Evolutionary conservation across 2,797 vertebrate genomes (phyloP).

Genomic region (Gouania willdenowi): DNA sequence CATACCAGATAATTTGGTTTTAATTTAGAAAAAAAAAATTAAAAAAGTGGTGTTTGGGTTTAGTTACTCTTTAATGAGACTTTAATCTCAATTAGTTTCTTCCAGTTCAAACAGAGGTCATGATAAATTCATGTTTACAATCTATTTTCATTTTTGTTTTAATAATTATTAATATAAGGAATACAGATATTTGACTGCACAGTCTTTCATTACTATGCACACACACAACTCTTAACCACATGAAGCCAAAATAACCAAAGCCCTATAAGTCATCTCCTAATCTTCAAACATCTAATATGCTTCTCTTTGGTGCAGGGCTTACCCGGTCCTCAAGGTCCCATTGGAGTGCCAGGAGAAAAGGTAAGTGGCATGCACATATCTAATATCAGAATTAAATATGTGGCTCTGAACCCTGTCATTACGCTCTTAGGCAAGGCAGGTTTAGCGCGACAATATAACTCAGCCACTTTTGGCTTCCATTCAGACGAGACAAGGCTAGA

Average conservation of each 20-base stretch:
- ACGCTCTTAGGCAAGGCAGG: slow-evolving; percentile 19
- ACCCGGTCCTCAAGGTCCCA: slow-evolving; percentile 85
- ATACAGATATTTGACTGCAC: too few species aligned
- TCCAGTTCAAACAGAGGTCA: too few species aligned
- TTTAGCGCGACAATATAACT: slow-evolving; percentile 13
- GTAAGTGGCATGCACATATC: slow-evolving; percentile 67
- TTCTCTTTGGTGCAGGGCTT: slow-evolving; percentile 78
- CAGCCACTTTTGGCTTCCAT: slow-evolving; percentile 30
- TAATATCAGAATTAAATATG: slow-evolving; percentile 45
- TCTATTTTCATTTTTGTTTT: too few species aligned
- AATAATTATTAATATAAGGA: too few species aligned
- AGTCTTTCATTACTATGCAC: too few species aligned
- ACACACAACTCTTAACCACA: slow-evolving; percentile 1
- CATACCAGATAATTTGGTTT: too few species aligned
- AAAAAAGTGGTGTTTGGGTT: too few species aligned
- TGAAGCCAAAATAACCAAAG: too few species aligned
- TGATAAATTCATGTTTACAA: too few species aligned
- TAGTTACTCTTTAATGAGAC: too few species aligned
- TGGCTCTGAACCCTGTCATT: slow-evolving; percentile 51
- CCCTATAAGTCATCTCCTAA: not conserved
- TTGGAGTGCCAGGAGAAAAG: slow-evolving; percentile 90
- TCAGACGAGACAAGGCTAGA: slow-evolving; percentile 38
- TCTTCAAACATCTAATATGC: slow-evolving; percentile 44
- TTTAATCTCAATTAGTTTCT: too few species aligned
- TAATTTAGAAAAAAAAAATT: too few species aligned